phyloP scores from a whole-genome alignment of 1,140 invertebrate species.

The Cheumatopsyche charites region DNA sequence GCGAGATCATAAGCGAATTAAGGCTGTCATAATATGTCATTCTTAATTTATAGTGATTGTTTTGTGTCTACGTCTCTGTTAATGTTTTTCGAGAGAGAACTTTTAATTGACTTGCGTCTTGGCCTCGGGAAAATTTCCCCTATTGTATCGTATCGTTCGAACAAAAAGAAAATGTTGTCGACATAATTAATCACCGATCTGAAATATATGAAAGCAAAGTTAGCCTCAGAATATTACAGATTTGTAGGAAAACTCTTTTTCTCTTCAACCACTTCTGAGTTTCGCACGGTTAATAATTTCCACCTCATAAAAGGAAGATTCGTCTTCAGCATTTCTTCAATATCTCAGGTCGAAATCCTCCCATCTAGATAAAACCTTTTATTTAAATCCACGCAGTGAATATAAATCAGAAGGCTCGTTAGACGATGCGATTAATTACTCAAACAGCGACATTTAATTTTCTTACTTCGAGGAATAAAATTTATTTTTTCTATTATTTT shows the following conservation, averaged over 20 bases:
- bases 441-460: constrained; percentile 13
- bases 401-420: constrained; percentile 4
- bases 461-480: background rate
- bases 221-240: too few species aligned
- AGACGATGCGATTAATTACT: constrained; percentile 8
- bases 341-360: background rate
- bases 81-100: background rate
- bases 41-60: too few species aligned
- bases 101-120: constrained; percentile 8
- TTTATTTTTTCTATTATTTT: background rate
- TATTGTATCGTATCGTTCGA: too few species aligned
- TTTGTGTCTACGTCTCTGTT: background rate
- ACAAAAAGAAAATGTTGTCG: too few species aligned
- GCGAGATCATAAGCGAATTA: too few species aligned
- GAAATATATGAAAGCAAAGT: too few species aligned
- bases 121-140: background rate
- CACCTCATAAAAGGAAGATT: too few species aligned
- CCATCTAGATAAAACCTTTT: constrained; percentile 10
- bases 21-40: too few species aligned
- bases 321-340: background rate
- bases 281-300: too few species aligned
- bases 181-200: too few species aligned
- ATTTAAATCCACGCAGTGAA: background rate
- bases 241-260: too few species aligned
- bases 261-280: too few species aligned